Evolutionary conservation across 2,888 invertebrate species (phyloP).

Genomic region (Spialia ferax): DNA sequence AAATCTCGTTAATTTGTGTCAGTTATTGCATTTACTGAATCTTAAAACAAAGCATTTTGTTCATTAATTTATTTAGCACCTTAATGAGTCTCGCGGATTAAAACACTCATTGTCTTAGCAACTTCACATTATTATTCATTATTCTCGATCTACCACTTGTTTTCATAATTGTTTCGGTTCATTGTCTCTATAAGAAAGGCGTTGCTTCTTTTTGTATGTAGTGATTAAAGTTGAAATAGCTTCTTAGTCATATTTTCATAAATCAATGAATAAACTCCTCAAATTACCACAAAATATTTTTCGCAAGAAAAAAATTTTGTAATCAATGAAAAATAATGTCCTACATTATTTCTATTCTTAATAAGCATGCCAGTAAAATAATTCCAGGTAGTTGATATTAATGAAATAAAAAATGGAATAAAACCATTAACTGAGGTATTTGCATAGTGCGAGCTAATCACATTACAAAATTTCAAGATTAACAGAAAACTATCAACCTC

Average conservation of each 20-base stretch:
- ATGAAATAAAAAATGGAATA: too few species aligned
- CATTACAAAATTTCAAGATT: background rate
- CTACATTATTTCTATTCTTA: too few species aligned
- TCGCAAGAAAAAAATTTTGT: too few species aligned
- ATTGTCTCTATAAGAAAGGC: slow-evolving; percentile 37
- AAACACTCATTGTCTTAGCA: slow-evolving; percentile 37
- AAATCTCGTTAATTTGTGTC: background rate
- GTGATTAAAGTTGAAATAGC: slow-evolving; percentile 17
- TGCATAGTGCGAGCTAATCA: too few species aligned
- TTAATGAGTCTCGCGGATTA: slow-evolving; percentile 31
- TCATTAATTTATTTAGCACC: slow-evolving; percentile 38
- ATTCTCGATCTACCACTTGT: slow-evolving; percentile 39
- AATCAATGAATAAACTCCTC: background rate
- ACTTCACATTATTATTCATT: slow-evolving; percentile 38
- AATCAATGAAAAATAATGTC: too few species aligned
- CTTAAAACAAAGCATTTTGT: slow-evolving; percentile 23
- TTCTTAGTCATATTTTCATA: background rate
- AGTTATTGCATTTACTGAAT: slow-evolving; percentile 11
- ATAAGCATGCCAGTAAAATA: too few species aligned
- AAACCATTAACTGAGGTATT: too few species aligned
- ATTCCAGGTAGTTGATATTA: too few species aligned
- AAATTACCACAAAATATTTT: background rate
- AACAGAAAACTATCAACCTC: background rate
- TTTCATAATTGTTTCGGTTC: slow-evolving; percentile 34
- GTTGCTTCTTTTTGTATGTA: slow-evolving; percentile 23